Conservation (phyloP, 2,888 invertebrate genomes). For the Lithophane ornitopus region DNA sequence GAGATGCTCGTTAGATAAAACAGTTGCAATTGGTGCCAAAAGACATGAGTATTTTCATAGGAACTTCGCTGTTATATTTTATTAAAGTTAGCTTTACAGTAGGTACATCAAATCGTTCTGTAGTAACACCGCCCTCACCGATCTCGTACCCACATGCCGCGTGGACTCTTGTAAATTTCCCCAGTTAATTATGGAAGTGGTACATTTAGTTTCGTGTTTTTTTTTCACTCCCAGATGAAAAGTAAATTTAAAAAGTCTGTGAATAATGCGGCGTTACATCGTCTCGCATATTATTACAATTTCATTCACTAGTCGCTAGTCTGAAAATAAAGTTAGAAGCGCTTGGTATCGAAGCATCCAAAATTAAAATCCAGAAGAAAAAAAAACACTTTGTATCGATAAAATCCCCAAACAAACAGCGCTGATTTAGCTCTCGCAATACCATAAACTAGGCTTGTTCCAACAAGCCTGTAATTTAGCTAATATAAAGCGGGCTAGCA, state of each 20-base stretch:
- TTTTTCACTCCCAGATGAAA: background rate
- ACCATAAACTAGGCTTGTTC: conserved; percentile 46
- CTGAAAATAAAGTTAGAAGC: conserved; percentile 44
- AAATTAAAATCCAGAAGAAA: conserved; percentile 42
- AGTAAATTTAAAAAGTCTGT: conserved; percentile 18
- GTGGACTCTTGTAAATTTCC: conserved; percentile 25
- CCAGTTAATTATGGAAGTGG: conserved; percentile 27
- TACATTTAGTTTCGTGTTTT: conserved; percentile 19
- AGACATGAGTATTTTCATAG: conserved; percentile 12
- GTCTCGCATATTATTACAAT: conserved; percentile 31
- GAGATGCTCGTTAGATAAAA: conserved; percentile 32
- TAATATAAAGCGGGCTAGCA: conserved; percentile 36
- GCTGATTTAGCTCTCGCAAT: conserved; percentile 50
- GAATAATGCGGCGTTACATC: conserved; percentile 11
- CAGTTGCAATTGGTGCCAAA: conserved; percentile 40
- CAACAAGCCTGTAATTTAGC: conserved; percentile 46
- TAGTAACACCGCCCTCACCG: background rate
- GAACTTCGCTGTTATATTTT: conserved; percentile 5
- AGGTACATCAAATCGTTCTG: conserved; percentile 1
- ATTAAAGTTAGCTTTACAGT: background rate
- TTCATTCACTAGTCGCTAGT: conserved; percentile 47
- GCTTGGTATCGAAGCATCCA: conserved; percentile 26
- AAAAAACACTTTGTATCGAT: conserved; percentile 39
- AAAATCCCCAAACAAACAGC: conserved; percentile 53
- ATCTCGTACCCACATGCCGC: conserved; percentile 1